Conservation (phyloP, 2,797 vertebrate genomes). For the Manis pentadactyla region DNA sequence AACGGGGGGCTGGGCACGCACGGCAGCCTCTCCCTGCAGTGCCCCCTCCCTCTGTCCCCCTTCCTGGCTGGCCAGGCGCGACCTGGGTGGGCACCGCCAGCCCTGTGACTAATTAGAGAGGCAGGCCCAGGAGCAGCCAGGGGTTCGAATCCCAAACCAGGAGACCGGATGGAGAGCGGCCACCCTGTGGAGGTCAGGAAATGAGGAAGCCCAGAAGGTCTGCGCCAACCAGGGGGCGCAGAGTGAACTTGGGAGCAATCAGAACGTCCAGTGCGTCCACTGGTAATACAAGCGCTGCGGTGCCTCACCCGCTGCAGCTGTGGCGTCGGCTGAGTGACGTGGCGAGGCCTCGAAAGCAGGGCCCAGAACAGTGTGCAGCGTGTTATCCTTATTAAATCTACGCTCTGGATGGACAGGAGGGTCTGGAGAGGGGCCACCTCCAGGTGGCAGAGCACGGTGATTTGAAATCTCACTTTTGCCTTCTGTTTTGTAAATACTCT, state of each 20-base stretch:
- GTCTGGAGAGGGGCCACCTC: neutral
- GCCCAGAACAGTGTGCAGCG: fast-evolving
- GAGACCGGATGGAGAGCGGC: conserved; percentile 61
- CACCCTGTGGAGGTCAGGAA: conserved; percentile 8
- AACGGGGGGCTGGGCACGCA: fast-evolving
- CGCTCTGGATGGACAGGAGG: neutral
- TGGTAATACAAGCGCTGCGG: fast-evolving
- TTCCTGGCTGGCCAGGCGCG: too few species aligned
- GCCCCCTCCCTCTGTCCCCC: too few species aligned
- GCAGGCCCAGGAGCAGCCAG: conserved; percentile 51
- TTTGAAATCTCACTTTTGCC: neutral
- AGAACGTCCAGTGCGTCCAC: neutral
- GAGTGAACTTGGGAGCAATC: fast-evolving
- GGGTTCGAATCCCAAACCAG: conserved; percentile 48
- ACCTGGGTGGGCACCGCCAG: neutral
- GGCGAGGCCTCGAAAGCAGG: neutral
- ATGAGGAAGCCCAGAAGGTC: neutral
- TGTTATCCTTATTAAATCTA: neutral
- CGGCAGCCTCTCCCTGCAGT: too few species aligned
- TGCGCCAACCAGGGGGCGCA: neutral
- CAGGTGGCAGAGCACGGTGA: neutral
- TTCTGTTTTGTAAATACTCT: neutral
- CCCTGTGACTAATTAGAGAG: conserved; percentile 53
- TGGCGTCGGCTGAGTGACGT: fast-evolving
- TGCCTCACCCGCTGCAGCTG: fast-evolving